These are phyloP conservation scores for Hermaeophaga mercurialis DNA, from an alignment of 2,888 invertebrate species.

Conservation along the genomic window DNA sequence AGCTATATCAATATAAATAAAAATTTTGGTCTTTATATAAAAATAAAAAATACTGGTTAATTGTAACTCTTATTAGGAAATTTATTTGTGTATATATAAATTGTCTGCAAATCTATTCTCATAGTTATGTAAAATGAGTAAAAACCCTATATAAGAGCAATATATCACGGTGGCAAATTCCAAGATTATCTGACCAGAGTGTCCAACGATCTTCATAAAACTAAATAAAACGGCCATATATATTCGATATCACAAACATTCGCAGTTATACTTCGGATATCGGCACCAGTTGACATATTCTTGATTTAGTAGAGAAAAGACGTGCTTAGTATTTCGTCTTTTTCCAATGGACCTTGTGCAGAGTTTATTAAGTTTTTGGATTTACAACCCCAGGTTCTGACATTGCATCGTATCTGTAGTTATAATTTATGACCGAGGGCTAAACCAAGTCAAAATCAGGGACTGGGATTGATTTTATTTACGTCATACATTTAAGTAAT, in stretches of 20 bases:
- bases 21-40: too few species aligned
- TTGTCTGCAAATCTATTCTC: too few species aligned
- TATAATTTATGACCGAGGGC: constrained; percentile 48
- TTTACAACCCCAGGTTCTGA: constrained; percentile 41
- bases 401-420: constrained; percentile 41
- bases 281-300: constrained; percentile 38
- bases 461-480: constrained; percentile 17
- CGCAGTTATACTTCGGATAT: constrained; percentile 45
- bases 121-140: too few species aligned
- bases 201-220: constrained; percentile 31
- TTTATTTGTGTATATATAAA: too few species aligned
- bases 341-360: constrained; percentile 35
- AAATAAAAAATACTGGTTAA: too few species aligned
- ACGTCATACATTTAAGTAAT: too few species aligned
- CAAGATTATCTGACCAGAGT: constrained; percentile 39
- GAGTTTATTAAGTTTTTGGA: constrained; percentile 43
- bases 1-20: too few species aligned
- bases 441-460: constrained; percentile 36
- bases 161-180: constrained; percentile 33
- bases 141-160: too few species aligned
- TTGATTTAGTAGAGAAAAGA: constrained; percentile 46
- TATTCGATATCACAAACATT: constrained; percentile 45
- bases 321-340: constrained; percentile 40
- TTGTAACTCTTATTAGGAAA: too few species aligned
- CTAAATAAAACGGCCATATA: constrained; percentile 49